Conservation (phyloP, 2,888 invertebrate genomes). For the Sialis lutaria region DNA sequence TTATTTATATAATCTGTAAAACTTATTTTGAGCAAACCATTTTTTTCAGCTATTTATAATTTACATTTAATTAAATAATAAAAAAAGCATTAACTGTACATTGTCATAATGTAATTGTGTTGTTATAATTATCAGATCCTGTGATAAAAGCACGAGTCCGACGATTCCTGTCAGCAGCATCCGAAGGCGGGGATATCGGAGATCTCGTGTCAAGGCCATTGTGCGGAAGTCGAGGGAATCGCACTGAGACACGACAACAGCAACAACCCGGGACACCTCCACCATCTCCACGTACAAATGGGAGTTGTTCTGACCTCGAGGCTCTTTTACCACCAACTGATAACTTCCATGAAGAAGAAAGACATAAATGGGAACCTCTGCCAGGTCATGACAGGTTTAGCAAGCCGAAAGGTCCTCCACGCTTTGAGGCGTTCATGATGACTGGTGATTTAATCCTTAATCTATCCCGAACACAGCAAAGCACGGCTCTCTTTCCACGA, state of each 20-base stretch:
- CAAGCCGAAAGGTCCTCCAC: constrained; percentile 22
- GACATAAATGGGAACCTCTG: constrained; percentile 34
- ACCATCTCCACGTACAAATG: constrained; percentile 29
- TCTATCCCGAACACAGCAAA: constrained; percentile 65
- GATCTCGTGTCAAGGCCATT: constrained; percentile 26
- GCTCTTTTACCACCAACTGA: constrained; percentile 20
- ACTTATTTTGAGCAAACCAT: no score
- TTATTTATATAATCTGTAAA: no score
- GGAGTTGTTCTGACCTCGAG: constrained; percentile 33
- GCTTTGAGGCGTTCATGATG: constrained; percentile 94
- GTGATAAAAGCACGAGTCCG: constrained; percentile 67
- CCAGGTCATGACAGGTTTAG: constrained; percentile 22
- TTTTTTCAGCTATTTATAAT: no score
- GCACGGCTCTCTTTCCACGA: constrained; percentile 39
- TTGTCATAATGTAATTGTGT: no score
- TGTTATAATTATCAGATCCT: constrained; percentile 44
- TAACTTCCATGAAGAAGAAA: constrained; percentile 28
- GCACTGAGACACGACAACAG: constrained; percentile 9
- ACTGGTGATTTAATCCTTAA: constrained; percentile 92
- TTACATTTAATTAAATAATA: no score
- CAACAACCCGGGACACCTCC: constrained; percentile 23
- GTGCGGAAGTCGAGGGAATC: constrained; percentile 31
- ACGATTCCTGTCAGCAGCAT: constrained; percentile 46
- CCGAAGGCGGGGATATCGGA: constrained; percentile 27
- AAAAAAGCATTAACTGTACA: no score